Evolutionary conservation across 2,888 invertebrate genomes (phyloP), one percentile per base, ranked within the genome.

Genomic region (Spilarctia lutea): DNA sequence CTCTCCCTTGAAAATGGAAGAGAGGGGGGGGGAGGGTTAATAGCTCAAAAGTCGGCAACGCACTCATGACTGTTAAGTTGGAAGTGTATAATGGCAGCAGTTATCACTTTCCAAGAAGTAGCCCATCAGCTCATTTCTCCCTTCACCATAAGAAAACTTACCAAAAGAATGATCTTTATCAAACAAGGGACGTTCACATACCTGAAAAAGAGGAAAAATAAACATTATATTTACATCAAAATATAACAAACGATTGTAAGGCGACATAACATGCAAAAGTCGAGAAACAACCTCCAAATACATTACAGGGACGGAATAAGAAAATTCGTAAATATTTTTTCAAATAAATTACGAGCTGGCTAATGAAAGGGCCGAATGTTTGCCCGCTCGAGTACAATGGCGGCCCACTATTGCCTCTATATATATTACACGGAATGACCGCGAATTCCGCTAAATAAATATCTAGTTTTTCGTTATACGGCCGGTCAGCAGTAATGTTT

Each of bases 381-480:
- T 79, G 84, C 76, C 74, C 74, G 79, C 68, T 72, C 75, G 74
- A 77, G 79, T 80, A 85, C 79, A 86, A 86, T 80, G 65, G 81
- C 72, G 69, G 79, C 78, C 39, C 80, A 86, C 85, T 86, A 89
- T 89, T 89, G 88, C 89, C 52, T 83, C 87, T 86, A 89, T 91
- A 89, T 91, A 88, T 91, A 88, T 87, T 83, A 81, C 83, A 84
- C 85, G 81, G 82, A 91, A 91, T 89, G 88, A 88, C 91, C 90
- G 85, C 88, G 83, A 88, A 86, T 91, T 90, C 88, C 83, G 82
- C 85, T 84, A 84, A 88, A 90, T 89, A 90, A 90, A 90, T 90
- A 90, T 85, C 66, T 75, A 74, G 80, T 82, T 81, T 81, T 84
- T 82, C 83, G 81, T 83, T 83, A 83, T 79, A 77, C 71, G 79